Evolutionary conservation across 2,113 vertebrate species (phyloP).

Genomic region (Protomyctophum bolini): DNA sequence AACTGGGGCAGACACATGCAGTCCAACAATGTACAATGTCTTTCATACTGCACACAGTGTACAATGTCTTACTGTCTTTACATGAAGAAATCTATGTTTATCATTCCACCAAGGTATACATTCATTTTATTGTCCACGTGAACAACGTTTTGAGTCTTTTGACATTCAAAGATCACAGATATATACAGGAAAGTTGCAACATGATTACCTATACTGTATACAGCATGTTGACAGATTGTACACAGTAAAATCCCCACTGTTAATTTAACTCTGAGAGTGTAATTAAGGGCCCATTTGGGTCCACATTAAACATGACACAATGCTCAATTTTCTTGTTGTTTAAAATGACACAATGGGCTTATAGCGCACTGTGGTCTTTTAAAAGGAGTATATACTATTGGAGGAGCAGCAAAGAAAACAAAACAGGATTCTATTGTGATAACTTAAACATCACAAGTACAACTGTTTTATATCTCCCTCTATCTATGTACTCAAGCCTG

Average conservation of each 20-base stretch:
- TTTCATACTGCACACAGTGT: no score
- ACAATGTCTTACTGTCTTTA: neutral
- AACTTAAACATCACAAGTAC: neutral
- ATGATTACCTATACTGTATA: neutral
- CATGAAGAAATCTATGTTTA: constrained; percentile 8
- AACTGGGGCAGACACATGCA: no score
- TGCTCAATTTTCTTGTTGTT: neutral
- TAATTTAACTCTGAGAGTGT: neutral
- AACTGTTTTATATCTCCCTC: neutral
- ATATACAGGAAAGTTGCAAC: constrained; percentile 40
- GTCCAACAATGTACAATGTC: no score
- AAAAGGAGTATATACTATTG: neutral
- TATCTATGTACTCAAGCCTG: neutral
- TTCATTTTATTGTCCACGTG: constrained; percentile 28
- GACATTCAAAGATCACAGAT: constrained; percentile 44
- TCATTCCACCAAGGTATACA: constrained; percentile 37
- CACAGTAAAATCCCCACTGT: neutral
- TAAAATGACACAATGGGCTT: neutral
- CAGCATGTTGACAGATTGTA: neutral
- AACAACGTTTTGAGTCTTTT: constrained; percentile 23
- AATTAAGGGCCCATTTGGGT: neutral
- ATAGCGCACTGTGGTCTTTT: neutral
- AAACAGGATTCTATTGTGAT: neutral
- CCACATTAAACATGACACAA: neutral
- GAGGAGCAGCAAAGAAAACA: constrained; percentile 17